phyloP scores from a whole-genome alignment of 1,140 invertebrate species.

The Sipha flava region DNA sequence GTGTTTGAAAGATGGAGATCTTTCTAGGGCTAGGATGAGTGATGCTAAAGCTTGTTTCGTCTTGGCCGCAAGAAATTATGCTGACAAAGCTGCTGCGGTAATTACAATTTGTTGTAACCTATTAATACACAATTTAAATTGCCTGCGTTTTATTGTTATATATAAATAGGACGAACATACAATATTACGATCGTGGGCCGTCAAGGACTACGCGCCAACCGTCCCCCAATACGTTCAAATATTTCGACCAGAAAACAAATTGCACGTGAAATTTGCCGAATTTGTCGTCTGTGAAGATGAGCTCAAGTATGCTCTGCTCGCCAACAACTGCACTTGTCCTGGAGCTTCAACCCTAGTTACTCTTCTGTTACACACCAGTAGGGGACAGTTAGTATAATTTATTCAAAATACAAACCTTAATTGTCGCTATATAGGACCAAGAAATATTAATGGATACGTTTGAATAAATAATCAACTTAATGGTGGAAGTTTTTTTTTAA shows the following conservation, averaged over 20 bases:
- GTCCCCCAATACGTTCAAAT: slow-evolving; percentile 98
- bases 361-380: slow-evolving; percentile 85
- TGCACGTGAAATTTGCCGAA: slow-evolving; percentile 97
- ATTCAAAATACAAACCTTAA: not conserved
- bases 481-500: too few species aligned
- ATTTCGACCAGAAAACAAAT: slow-evolving; percentile 93
- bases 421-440: too few species aligned
- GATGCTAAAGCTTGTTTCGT: slow-evolving; percentile 95
- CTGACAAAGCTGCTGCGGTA: slow-evolving; percentile 89
- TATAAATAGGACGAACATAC: slow-evolving; percentile 82
- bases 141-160: too few species aligned
- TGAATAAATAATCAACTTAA: too few species aligned
- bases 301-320: slow-evolving; percentile 92
- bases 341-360: slow-evolving; percentile 94
- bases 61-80: slow-evolving; percentile 85
- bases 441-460: too few species aligned
- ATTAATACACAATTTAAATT: not conserved
- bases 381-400: slow-evolving; percentile 77
- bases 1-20: slow-evolving; percentile 86
- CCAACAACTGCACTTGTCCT: slow-evolving; percentile 96
- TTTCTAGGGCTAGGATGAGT: slow-evolving; percentile 88
- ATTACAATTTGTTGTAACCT: slow-evolving; percentile 33
- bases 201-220: slow-evolving; percentile 92
- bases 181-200: slow-evolving; percentile 93
- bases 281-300: slow-evolving; percentile 96